Conservation (phyloP, 2,797 vertebrate genomes). For the Enteromius radiatus region DNA sequence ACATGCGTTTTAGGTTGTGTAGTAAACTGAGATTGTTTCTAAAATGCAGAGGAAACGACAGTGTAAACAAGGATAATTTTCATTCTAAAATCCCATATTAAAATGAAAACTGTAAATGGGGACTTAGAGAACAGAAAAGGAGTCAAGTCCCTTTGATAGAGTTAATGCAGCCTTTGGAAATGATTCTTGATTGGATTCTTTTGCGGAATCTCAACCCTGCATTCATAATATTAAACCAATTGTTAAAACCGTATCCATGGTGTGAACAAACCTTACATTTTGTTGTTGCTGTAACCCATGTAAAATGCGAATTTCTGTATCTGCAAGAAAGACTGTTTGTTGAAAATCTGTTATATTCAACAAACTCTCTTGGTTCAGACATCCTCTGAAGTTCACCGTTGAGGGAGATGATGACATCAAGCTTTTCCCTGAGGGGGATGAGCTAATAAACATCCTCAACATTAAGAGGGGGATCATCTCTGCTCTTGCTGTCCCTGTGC, state of each 20-base stretch:
- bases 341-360: not conserved
- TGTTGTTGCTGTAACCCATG: not conserved
- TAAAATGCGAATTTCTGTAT: not conserved
- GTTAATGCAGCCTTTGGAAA: no score
- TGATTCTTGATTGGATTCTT: not conserved
- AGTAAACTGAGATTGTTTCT: no score
- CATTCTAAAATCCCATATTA: no score
- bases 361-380: conserved; percentile 58
- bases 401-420: conserved; percentile 79
- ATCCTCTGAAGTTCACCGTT: conserved; percentile 77
- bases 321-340: not conserved
- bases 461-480: conserved; percentile 95
- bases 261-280: not conserved
- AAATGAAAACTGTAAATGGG: no score
- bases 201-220: not conserved
- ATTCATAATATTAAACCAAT: not conserved
- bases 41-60: no score
- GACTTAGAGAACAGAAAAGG: not conserved
- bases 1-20: no score
- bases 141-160: not conserved
- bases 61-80: no score
- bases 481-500: conserved; percentile 83
- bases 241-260: not conserved
- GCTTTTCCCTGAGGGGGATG: conserved; percentile 86
- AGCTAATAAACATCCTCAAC: conserved; percentile 87